Evolutionary conservation across 2,797 vertebrate species (phyloP).

Genomic region (Carcharodon carcharias): DNA sequence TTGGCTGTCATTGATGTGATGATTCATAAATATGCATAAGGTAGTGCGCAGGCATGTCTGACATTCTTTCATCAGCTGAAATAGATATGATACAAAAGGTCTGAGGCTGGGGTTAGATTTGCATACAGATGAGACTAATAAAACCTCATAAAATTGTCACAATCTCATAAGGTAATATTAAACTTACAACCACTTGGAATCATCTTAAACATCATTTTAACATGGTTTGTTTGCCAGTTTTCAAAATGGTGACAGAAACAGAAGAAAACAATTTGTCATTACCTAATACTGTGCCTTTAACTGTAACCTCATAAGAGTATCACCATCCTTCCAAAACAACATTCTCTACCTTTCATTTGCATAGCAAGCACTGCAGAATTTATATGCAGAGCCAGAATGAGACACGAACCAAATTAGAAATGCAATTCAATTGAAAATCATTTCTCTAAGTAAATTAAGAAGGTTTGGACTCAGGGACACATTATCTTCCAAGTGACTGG

Average conservation of each 20-base stretch:
- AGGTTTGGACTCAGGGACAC: too few species aligned
- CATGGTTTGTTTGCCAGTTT: neutral
- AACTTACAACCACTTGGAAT: neutral
- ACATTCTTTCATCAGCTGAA: constrained; percentile 87
- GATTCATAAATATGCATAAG: constrained; percentile 97
- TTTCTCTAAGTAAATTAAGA: neutral
- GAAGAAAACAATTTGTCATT: neutral
- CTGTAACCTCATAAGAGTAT: neutral
- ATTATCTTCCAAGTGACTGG: neutral
- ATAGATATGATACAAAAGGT: constrained; percentile 91
- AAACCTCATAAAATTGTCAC: constrained; percentile 91
- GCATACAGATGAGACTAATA: constrained; percentile 66
- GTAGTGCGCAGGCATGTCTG: constrained; percentile 67
- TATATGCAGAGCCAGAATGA: neutral
- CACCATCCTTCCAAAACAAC: neutral
- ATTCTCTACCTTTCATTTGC: too few species aligned
- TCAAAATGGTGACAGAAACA: neutral
- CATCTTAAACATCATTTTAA: constrained; percentile 9
- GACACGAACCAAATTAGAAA: neutral
- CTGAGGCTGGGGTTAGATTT: constrained; percentile 61
- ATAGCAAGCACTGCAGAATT: neutral
- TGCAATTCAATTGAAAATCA: neutral
- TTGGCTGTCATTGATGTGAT: constrained; percentile 90
- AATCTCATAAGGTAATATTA: neutral
- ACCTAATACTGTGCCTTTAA: neutral